Conservation (phyloP, 2,113 vertebrate genomes). For the Sakesphorus luctuosus region DNA sequence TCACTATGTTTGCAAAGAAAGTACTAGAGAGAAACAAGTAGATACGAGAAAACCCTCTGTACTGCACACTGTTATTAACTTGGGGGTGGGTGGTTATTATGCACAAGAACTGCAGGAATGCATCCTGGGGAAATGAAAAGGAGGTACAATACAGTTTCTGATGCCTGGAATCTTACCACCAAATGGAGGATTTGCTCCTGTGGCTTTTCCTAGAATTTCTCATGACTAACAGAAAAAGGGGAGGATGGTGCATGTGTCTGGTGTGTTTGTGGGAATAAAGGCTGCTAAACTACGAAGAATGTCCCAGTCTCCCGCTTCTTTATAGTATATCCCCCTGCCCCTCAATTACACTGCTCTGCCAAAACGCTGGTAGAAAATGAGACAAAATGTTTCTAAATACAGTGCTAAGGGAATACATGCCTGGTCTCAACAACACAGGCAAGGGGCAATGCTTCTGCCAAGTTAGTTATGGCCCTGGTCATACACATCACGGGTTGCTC, state of each 20-base stretch:
- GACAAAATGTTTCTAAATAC: not conserved
- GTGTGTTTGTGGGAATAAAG: not conserved
- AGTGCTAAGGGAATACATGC: not conserved
- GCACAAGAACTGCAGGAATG: not conserved
- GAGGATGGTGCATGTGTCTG: not conserved
- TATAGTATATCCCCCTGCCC: too few species aligned
- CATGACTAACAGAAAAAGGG: not conserved
- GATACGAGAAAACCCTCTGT: not conserved
- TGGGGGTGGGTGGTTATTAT: not conserved
- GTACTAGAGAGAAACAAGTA: not conserved
- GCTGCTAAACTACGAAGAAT: not conserved
- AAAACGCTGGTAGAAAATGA: not conserved
- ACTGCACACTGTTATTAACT: not conserved
- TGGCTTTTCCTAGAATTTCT: not conserved
- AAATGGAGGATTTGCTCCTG: not conserved
- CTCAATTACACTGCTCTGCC: not conserved
- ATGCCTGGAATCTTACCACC: not conserved
- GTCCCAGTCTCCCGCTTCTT: not conserved
- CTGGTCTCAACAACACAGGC: not conserved
- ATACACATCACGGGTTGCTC: not conserved
- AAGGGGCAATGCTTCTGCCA: not conserved
- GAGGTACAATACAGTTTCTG: not conserved
- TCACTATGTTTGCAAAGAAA: not conserved
- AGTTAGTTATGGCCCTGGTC: not conserved
- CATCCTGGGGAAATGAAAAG: not conserved